A percentile compares a stretch with the other conserved stretches of the same genome.
These are phyloP conservation scores for Danaus chrysippus DNA, from an alignment of 2,888 invertebrate genomes.

Conservation along the genomic window DNA sequence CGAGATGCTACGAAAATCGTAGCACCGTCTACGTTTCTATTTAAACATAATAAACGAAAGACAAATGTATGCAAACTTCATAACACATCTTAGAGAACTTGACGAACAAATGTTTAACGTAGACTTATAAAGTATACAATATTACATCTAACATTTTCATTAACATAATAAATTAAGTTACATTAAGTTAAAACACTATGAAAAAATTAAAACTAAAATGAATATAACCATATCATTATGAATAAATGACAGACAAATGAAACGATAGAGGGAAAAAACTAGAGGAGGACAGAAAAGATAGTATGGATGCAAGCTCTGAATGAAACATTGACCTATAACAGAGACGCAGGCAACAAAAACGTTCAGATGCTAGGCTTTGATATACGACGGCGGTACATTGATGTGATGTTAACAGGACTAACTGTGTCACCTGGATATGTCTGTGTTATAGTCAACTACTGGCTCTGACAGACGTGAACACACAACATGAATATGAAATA, in stretches of 20 bases:
- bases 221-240: background rate
- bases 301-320: slow-evolving; percentile 14
- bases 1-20: background rate
- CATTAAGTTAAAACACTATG: too few species aligned
- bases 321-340: slow-evolving; percentile 25
- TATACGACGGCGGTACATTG: background rate
- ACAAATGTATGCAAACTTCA: too few species aligned
- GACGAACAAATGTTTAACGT: too few species aligned
- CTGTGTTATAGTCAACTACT: background rate
- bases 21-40: background rate
- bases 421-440: background rate
- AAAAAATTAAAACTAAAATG: too few species aligned
- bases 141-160: too few species aligned
- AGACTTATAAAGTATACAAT: too few species aligned
- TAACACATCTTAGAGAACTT: too few species aligned
- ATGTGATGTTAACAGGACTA: background rate
- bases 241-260: background rate
- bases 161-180: too few species aligned
- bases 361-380: background rate
- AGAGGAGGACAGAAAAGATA: background rate
- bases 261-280: background rate
- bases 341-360: slow-evolving; percentile 2
- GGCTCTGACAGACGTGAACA: too few species aligned
- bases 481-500: too few species aligned
- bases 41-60: background rate